phyloP scores from a whole-genome alignment of 2,797 vertebrate species.

The Trachops cirrhosus region DNA sequence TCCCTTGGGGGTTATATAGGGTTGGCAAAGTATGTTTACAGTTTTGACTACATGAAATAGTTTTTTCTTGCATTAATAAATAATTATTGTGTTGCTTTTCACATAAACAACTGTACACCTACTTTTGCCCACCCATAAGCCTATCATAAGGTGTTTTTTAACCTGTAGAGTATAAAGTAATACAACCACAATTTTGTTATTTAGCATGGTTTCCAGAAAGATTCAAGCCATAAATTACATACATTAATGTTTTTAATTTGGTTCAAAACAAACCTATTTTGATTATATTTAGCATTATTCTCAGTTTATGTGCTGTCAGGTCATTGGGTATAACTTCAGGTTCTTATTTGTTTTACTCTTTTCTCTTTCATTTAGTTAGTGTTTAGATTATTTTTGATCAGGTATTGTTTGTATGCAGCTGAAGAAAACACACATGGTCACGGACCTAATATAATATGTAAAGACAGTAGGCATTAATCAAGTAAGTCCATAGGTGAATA shows the following conservation, averaged over 20 bases:
- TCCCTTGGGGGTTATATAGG: background rate
- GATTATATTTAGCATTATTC: constrained; percentile 9
- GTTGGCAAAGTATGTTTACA: background rate
- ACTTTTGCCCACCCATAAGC: background rate
- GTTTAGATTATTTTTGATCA: background rate
- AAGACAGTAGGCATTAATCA: background rate
- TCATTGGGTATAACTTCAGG: background rate
- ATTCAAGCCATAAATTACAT: background rate
- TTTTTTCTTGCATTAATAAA: background rate
- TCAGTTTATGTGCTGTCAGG: background rate
- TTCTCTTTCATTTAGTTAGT: background rate
- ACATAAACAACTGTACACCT: background rate
- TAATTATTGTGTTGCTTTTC: background rate
- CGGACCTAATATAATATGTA: background rate
- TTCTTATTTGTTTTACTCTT: constrained; percentile 16
- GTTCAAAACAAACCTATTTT: background rate
- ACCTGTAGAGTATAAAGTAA: background rate
- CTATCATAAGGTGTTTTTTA: background rate
- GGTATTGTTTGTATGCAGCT: background rate
- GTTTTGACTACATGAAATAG: background rate
- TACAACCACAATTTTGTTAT: background rate
- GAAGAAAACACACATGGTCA: background rate
- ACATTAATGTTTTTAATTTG: background rate
- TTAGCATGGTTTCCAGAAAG: constrained; percentile 6
- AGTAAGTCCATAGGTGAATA: background rate